Percentiles rank a stretch among this genome's conserved stretches.
Evolutionary conservation across 2,888 invertebrate species (phyloP).

Genomic region (Drosophila hamatofila): DNA sequence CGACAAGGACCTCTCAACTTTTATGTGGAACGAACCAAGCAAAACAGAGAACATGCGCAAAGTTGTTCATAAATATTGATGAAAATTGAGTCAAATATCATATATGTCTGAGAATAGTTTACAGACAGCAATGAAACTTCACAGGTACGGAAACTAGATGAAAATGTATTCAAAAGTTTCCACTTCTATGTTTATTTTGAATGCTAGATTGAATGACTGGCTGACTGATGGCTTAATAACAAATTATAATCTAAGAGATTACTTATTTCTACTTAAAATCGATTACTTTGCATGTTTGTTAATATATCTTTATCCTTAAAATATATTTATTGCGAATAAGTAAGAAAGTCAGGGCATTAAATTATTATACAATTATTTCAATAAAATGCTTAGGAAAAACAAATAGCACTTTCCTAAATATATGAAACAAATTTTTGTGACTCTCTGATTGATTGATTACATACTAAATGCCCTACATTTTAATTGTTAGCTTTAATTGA

Average conservation of each 20-base stretch:
- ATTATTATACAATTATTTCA: too few relatives aligned
- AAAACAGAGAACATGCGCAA: conserved; percentile 3
- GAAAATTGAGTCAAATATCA: not conserved
- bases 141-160: not conserved
- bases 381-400: too few relatives aligned
- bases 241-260: not conserved
- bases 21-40: conserved; percentile 4
- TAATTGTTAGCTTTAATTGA: too few relatives aligned
- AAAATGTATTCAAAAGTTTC: not conserved
- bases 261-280: not conserved
- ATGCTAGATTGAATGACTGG: not conserved
- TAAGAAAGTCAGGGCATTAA: too few relatives aligned
- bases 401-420: too few relatives aligned
- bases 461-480: too few relatives aligned
- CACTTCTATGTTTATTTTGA: not conserved
- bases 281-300: not conserved
- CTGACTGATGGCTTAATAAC: not conserved
- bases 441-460: too few relatives aligned
- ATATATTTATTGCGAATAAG: too few relatives aligned
- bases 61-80: conserved; percentile 1
- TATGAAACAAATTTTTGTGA: too few relatives aligned
- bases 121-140: not conserved
- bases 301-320: not conserved
- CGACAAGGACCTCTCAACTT: conserved; percentile 26
- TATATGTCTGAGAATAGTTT: not conserved